Evolutionary conservation across 1,140 invertebrate species (phyloP).

Genomic region (Neodiprion pinetum): DNA sequence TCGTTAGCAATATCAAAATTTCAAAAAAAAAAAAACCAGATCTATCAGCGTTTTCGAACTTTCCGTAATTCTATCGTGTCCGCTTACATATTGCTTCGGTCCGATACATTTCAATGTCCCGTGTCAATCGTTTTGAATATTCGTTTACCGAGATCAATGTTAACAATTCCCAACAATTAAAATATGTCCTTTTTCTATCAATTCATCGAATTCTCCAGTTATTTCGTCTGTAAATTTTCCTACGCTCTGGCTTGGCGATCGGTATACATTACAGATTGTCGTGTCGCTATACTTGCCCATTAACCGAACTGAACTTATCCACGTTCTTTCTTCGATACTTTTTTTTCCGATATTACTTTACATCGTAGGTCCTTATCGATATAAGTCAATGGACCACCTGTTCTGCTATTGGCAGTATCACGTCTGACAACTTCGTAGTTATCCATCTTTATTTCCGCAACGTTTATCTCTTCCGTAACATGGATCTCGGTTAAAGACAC

Average conservation of each 20-base stretch:
- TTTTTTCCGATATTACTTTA: background rate
- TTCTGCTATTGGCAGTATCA: background rate
- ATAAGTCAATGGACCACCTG: slow-evolving; percentile 14
- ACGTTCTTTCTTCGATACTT: background rate
- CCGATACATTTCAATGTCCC: slow-evolving; percentile 17
- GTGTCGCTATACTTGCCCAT: background rate
- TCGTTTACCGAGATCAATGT: slow-evolving; percentile 20
- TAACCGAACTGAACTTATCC: too few species aligned
- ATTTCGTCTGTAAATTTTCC: slow-evolving; percentile 17
- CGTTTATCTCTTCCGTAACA: too few species aligned
- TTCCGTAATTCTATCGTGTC: slow-evolving; percentile 23
- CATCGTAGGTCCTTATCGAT: background rate
- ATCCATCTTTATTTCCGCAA: too few species aligned
- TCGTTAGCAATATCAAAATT: slow-evolving; percentile 14
- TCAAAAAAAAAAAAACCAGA: slow-evolving; percentile 22
- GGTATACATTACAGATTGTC: slow-evolving; percentile 16
- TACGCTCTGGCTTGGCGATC: slow-evolving; percentile 13
- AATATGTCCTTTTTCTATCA: slow-evolving; percentile 21
- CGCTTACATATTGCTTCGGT: slow-evolving; percentile 22
- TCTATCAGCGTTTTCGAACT: slow-evolving; percentile 22
- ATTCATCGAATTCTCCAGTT: slow-evolving; percentile 14
- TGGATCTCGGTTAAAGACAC: too few species aligned
- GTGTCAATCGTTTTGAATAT: slow-evolving; percentile 23
- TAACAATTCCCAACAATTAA: slow-evolving; percentile 27
- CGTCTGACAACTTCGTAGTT: too few species aligned